Evolutionary conservation across 2,113 vertebrate species (phyloP).

Genomic region (Natator depressus): DNA sequence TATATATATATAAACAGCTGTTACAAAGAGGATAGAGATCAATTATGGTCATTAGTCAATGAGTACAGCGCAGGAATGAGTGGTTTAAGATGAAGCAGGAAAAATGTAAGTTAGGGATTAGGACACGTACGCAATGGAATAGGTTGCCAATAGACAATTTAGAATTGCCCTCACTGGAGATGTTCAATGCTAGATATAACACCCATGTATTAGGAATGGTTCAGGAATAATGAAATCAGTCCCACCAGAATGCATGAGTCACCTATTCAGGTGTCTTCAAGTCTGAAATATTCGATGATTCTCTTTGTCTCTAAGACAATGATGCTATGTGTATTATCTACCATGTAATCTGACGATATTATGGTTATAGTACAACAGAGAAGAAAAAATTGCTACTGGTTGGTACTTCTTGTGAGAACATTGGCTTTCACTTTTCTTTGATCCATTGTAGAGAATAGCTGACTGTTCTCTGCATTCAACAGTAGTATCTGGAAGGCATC

Average conservation of each 20-base stretch:
- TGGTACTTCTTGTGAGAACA: not conserved
- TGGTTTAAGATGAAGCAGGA: not conserved
- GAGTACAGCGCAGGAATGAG: not conserved
- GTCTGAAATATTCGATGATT: not conserved
- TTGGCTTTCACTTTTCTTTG: not conserved
- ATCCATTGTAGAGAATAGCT: not conserved
- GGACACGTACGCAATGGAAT: not conserved
- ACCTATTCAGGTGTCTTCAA: not conserved
- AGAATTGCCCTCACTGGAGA: not conserved
- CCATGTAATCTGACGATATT: not conserved
- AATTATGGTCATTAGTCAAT: not conserved
- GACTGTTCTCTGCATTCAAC: conserved; percentile 26
- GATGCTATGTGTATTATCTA: not conserved
- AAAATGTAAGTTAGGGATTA: not conserved
- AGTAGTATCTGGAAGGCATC: conserved; percentile 33
- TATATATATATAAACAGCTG: not conserved
- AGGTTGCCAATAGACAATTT: not conserved
- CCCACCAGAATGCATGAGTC: not conserved
- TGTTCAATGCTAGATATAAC: not conserved
- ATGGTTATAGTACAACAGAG: not conserved
- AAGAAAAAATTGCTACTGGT: not conserved
- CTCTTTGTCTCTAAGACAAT: not conserved
- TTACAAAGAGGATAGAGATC: not conserved
- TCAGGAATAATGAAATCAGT: not conserved
- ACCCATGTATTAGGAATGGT: not conserved